These are phyloP conservation scores for Tragelaphus strepsiceros DNA, from an alignment of 2,113 vertebrate species.

Conservation along the genomic window DNA sequence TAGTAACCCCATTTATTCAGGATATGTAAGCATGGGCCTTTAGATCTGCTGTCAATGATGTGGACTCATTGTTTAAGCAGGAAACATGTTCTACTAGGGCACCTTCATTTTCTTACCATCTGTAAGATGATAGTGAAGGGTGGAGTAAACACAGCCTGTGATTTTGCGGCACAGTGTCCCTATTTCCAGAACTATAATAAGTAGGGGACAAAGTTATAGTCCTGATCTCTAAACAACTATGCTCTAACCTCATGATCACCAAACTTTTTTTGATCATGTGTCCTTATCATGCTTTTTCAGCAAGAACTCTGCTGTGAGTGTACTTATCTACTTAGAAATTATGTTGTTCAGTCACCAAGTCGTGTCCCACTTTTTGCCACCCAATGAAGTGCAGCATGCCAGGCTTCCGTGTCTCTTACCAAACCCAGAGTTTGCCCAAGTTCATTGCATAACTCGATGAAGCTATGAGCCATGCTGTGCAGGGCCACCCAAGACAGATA, in stretches of 20 bases:
- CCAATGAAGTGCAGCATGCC: not conserved
- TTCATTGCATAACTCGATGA: not conserved
- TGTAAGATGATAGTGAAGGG: not conserved
- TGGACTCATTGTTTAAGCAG: not conserved
- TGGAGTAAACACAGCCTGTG: not conserved
- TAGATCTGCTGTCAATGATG: not conserved
- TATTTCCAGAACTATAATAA: not conserved
- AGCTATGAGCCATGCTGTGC: not conserved
- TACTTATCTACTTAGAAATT: not conserved
- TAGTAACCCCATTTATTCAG: not conserved
- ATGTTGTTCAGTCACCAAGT: not conserved
- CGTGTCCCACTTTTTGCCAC: accelerated
- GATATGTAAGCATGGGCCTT: not conserved
- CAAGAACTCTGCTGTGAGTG: not conserved
- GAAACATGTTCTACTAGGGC: not conserved
- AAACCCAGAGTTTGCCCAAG: not conserved
- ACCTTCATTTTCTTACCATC: not conserved
- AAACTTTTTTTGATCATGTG: not conserved
- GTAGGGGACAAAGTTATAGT: not conserved
- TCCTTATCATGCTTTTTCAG: not conserved
- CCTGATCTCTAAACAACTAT: not conserved
- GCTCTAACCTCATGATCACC: not conserved
- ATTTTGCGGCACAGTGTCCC: not conserved
- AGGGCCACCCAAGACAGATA: not conserved
- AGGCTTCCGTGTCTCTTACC: not conserved